Base-by-base conservation (phyloP, 2,888 invertebrate species). In the Odontocerum albicorne region DNA sequence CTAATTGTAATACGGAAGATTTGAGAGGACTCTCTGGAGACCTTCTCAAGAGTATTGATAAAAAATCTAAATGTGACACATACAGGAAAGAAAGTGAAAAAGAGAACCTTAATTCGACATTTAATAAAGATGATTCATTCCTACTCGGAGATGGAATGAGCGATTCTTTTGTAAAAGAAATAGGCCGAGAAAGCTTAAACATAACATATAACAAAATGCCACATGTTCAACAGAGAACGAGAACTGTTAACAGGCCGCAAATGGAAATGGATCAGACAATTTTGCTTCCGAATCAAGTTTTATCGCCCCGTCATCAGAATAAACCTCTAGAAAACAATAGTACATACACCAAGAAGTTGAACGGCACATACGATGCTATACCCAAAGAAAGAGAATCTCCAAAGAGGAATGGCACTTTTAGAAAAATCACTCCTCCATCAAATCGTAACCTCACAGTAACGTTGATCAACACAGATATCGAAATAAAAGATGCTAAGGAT, bases 381-480 rank as follows among this genome's bases (percentile, higher is more conserved):
- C 53, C 73, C 22, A 66, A 67, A 2, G 54, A 66, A 0, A 68
- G 75, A 42, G 74, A 75, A 0, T 67, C 70, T 2, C 72, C 72
- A 0, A 71, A 74, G 64, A 65, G 76, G 35, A 74, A 73, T 46
- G 71, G 72, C 1, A 74, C 77, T 3, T 77, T 76, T 59, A 76
- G 73, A 51, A 74, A 72, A 59, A 49, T 65, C 0, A 70, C 72
- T 1, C 73, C 76, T 0, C 73, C 69, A 60, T 59, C 66, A 0
- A 68, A 62, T 10, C 64, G 69, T 1, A 70, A 58, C 42, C n/a
- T 74, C 68, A 74, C 75, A 17, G 63, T 72, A 0, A 75, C 74
- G 0, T 68, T 76, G 1, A 72, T 77, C 1, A 74, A 68, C 46
- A 65, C 56, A 6, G 52, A 57, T 12, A 39, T 49, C 7, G 47